A percentile compares a stretch with the other conserved stretches of the same genome.
phyloP scores from a whole-genome alignment of 1,140 invertebrate species.

The Phthorimaea operculella region DNA sequence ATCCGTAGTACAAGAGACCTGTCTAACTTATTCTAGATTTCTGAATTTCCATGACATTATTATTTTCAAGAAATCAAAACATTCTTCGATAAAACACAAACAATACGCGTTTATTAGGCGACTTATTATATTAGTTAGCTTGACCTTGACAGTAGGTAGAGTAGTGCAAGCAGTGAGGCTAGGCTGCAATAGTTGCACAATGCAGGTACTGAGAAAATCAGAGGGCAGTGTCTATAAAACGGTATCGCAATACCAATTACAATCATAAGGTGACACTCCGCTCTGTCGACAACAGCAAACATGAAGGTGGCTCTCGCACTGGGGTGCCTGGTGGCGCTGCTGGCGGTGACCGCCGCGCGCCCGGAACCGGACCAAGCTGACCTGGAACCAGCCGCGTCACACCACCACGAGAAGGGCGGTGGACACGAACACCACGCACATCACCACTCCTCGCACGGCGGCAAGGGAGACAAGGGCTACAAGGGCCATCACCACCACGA shows the following conservation, averaged over 20 bases:
- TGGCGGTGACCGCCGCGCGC: conserved; percentile 28
- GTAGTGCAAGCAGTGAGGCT: conserved; percentile 25
- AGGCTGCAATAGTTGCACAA: conserved; percentile 43
- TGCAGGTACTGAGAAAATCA: conserved; percentile 35
- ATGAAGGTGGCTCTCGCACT: conserved; percentile 38
- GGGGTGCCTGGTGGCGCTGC: conserved; percentile 33
- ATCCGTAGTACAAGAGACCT: too few species aligned
- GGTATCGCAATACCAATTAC: conserved; percentile 25
- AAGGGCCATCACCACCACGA: conserved; percentile 74
- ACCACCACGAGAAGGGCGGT: conserved; percentile 49
- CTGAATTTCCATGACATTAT: too few species aligned
- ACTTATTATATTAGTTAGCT: too few species aligned
- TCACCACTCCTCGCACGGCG: conserved; percentile 65
- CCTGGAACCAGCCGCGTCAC: conserved; percentile 40
- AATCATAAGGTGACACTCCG: conserved; percentile 26
- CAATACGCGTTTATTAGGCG: too few species aligned
- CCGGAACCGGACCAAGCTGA: conserved; percentile 42
- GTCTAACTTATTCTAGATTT: too few species aligned
- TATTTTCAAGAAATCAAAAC: too few species aligned
- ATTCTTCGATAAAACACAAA: too few species aligned
- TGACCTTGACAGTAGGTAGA: conserved; percentile 37
- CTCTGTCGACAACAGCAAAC: conserved; percentile 25
- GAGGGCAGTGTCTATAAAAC: conserved; percentile 53
- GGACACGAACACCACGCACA: conserved; percentile 64
- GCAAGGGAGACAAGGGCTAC: conserved; percentile 64